Evolutionary conservation across 2,888 invertebrate species (phyloP).

Genomic region (Cactoblastis cactorum): DNA sequence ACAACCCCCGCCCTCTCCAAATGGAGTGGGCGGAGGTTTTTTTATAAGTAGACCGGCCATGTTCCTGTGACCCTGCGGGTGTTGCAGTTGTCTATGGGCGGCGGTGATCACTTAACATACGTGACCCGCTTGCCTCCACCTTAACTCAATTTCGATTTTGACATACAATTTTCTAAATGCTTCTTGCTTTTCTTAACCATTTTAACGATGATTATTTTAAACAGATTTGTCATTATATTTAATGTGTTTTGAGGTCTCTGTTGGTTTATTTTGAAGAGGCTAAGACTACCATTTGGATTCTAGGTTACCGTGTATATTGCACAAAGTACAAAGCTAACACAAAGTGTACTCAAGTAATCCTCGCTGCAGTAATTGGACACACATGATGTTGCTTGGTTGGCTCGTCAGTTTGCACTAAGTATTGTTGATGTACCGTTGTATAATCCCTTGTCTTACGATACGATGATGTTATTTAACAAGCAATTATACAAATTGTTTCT

Average conservation of each 20-base stretch:
- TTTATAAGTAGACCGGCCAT: too few relatives aligned
- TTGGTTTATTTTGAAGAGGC: not conserved
- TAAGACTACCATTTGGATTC: conserved; percentile 4
- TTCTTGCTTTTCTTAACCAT: not conserved
- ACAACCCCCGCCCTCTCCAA: too few relatives aligned
- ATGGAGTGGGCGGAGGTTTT: too few relatives aligned
- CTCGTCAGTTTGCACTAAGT: conserved; percentile 3
- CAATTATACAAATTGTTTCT: not conserved
- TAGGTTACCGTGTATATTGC: not conserved
- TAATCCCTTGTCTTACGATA: conserved; percentile 2
- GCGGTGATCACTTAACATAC: too few relatives aligned
- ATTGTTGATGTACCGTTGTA: not conserved
- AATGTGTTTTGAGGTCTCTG: not conserved
- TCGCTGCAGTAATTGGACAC: conserved; percentile 9
- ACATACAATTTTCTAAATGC: too few relatives aligned
- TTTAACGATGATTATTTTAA: not conserved
- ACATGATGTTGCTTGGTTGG: not conserved
- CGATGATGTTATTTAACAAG: not conserved
- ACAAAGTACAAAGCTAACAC: not conserved
- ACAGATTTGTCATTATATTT: too few relatives aligned
- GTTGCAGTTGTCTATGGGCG: too few relatives aligned
- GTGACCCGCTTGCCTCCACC: too few relatives aligned
- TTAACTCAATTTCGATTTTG: too few relatives aligned
- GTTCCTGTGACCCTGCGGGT: too few relatives aligned
- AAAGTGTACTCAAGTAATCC: conserved; percentile 11